Base-by-base conservation (phyloP, 2,888 invertebrate species). In the Pristionchus arcanus region DNA sequence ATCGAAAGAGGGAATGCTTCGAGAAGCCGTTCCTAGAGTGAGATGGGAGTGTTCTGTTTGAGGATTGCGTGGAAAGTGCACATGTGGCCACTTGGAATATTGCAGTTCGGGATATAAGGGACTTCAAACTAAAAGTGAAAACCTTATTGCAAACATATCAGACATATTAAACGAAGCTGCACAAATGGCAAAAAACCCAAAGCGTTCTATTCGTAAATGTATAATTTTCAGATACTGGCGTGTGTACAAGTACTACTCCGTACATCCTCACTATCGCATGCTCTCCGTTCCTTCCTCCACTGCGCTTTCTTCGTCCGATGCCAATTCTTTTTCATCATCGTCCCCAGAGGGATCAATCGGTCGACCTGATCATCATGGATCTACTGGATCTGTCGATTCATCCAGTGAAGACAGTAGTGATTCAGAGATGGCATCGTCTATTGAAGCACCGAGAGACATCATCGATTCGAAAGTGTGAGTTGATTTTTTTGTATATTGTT, bases 231-330 rank as follows among this genome's bases (percentile, higher is more conserved):
- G 89, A 21, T 89, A 89, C 89, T 81, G 89, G 81, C 77, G 89
- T 19, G 89, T 89, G 16, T 77, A 42, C 89, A 77, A 89, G 63
- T 89, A 89, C 89, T 89, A 81, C 66, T 89, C 89, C 9, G 66
- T 81, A 3, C 89, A 89, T 66, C 89, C 89, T 3, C 28, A 25
- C 37, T 89, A 81, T 21, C 77, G 89, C 0, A 34, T 89, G n/a
- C 89, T 89, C 59, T 81, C 89, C 37, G 4, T 55, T 37, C 74
- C 87, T 19, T 81, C 77, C 34, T n/a, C n/a, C 63, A 21, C 77
- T 11, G n/a, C 63, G 13, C 9, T 49, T 28, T 63, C 81, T 19
- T 59, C 59, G 9, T 34, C 81, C n/a, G 31, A 34, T 9, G n/a
- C 49, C 49, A 16, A 42, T 21, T 34, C 31, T 19, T 84, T 31